Evolutionary conservation across 2,797 vertebrate species (phyloP).

Genomic region (Limnodromus scolopaceus): DNA sequence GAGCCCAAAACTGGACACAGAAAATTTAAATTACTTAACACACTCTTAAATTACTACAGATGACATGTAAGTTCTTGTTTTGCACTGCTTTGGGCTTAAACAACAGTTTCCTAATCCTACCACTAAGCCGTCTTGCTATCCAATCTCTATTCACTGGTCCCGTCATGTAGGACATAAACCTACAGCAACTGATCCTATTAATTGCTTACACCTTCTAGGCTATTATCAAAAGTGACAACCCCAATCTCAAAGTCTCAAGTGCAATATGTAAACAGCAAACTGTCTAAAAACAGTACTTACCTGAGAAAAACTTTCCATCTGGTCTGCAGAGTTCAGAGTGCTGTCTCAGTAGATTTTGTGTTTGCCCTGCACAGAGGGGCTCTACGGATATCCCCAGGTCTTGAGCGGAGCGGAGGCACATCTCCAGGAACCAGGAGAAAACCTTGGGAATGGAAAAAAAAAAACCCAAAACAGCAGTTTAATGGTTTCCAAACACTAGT

Average conservation of each 20-base stretch:
- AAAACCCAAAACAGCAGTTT: neutral
- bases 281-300: neutral
- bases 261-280: neutral
- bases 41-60: neutral
- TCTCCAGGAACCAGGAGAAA: neutral
- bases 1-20: no score
- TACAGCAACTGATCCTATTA: neutral
- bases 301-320: neutral
- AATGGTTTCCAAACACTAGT: neutral
- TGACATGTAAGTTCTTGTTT: neutral
- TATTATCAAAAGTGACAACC: neutral
- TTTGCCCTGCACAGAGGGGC: neutral
- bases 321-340: neutral
- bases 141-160: neutral
- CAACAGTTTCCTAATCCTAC: neutral
- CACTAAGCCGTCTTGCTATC: neutral
- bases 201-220: neutral
- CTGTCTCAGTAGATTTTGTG: neutral
- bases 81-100: neutral
- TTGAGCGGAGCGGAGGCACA: accelerated
- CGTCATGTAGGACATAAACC: accelerated
- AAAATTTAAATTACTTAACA: no score
- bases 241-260: neutral
- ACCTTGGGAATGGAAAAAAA: neutral
- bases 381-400: neutral